A percentile compares a stretch with the other conserved stretches of the same genome.
These are phyloP conservation scores for Hyalella azteca DNA, from an alignment of 2,888 invertebrate species.

Conservation along the genomic window DNA sequence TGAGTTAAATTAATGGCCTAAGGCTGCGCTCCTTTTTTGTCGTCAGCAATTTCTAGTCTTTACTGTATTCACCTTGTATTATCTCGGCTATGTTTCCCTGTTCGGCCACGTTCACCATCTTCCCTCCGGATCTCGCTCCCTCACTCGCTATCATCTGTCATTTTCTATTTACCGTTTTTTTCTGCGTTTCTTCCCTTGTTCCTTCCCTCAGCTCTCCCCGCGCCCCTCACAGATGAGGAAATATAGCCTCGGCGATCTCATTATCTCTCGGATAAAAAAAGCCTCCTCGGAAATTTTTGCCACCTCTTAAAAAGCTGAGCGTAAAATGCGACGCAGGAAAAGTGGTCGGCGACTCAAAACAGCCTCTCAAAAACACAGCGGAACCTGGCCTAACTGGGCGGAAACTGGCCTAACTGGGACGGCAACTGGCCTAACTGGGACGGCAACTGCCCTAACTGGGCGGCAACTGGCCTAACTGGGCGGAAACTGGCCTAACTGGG, in stretches of 20 bases:
- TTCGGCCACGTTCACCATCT: background rate
- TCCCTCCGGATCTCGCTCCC: background rate
- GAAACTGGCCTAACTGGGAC: too few relatives aligned
- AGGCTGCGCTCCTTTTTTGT: too few relatives aligned
- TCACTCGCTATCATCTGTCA: background rate
- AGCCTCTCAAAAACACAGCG: background rate
- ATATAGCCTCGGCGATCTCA: slow-evolving; percentile 42
- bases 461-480: too few relatives aligned
- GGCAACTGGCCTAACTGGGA: too few relatives aligned
- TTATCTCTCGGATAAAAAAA: slow-evolving; percentile 30
- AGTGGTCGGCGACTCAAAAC: slow-evolving; percentile 24
- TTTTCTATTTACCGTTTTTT: background rate
- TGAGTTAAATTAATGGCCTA: too few relatives aligned
- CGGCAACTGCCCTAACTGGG: too few relatives aligned
- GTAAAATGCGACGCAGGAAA: slow-evolving; percentile 18
- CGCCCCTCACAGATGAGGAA: slow-evolving; percentile 44
- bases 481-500: too few relatives aligned
- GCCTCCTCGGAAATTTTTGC: background rate
- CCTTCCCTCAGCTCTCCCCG: slow-evolving; percentile 15
- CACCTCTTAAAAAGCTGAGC: slow-evolving; percentile 6
- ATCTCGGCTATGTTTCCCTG: too few relatives aligned
- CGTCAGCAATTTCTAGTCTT: too few relatives aligned
- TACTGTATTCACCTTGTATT: too few relatives aligned
- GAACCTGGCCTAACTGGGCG: too few relatives aligned
- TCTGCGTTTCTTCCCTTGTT: background rate